phyloP scores from a whole-genome alignment of 1,140 invertebrate species.

The Mylabris phalerata region DNA sequence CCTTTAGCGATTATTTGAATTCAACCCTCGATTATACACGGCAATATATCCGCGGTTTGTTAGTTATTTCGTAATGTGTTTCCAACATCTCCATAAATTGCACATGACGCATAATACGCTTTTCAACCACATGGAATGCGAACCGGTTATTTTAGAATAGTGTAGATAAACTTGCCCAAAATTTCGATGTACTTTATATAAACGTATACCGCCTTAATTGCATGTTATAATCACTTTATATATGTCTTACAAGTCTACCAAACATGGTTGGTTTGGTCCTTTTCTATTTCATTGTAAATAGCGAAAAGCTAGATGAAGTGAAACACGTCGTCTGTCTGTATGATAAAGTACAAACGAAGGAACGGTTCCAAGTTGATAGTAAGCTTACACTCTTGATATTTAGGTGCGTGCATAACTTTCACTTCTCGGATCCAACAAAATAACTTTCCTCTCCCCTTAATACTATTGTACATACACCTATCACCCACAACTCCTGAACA shows the following conservation, averaged over 20 bases:
- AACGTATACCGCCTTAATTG: background rate
- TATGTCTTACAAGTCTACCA: too few relatives aligned
- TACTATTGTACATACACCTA: too few relatives aligned
- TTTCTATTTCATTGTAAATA: background rate
- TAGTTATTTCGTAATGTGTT: background rate
- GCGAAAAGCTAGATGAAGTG: slow-evolving; percentile 11
- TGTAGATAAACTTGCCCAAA: too few relatives aligned
- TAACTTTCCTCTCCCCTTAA: background rate
- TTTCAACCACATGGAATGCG: slow-evolving; percentile 7
- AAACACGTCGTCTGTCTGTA: background rate
- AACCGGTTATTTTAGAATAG: background rate
- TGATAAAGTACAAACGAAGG: slow-evolving; percentile 7
- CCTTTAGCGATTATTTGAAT: too few relatives aligned
- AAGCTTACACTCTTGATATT: slow-evolving; percentile 12
- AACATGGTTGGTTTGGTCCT: too few relatives aligned
- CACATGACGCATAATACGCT: slow-evolving; percentile 2
- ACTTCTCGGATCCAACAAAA: slow-evolving; percentile 11
- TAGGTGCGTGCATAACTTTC: slow-evolving; percentile 15
- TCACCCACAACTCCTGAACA: too few relatives aligned
- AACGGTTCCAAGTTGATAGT: slow-evolving; percentile 11
- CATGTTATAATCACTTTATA: slow-evolving; percentile 4
- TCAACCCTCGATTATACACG: too few relatives aligned
- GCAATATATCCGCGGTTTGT: too few relatives aligned
- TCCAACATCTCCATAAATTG: slow-evolving; percentile 3
- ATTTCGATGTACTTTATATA: too few relatives aligned